phyloP scores from a whole-genome alignment of 2,888 invertebrate genomes.

The Synanthedon formicaeformis region DNA sequence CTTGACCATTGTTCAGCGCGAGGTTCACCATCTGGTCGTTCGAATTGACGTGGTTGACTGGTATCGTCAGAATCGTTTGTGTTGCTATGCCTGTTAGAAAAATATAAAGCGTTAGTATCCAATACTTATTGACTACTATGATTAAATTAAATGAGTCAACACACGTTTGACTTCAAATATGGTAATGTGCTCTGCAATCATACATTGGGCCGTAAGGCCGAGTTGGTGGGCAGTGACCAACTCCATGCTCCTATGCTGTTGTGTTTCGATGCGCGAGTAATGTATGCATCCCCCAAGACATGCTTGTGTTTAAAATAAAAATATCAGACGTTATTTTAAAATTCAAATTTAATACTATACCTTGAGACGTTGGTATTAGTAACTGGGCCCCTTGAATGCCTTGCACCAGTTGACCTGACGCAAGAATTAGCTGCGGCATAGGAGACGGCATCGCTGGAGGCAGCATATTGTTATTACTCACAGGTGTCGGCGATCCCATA shows the following conservation, averaged over 20 bases:
- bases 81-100: constrained; percentile 84
- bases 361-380: constrained; percentile 95
- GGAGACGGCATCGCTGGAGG: constrained; percentile 75
- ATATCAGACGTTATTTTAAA: too few species aligned
- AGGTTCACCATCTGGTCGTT: constrained; percentile 82
- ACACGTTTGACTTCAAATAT: too few species aligned
- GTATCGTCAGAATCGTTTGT: constrained; percentile 95
- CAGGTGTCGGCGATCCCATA: constrained; percentile 59
- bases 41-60: constrained; percentile 88
- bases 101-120: constrained; percentile 1
- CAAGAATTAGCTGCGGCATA: constrained; percentile 92
- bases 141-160: too few species aligned
- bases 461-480: constrained; percentile 68
- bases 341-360: constrained; percentile 47
- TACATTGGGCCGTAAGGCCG: too few species aligned
- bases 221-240: too few species aligned
- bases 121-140: neutral
- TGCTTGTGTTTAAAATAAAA: too few species aligned
- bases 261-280: too few species aligned
- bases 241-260: too few species aligned
- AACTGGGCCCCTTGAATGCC: constrained; percentile 95
- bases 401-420: constrained; percentile 91
- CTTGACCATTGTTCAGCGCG: constrained; percentile 87
- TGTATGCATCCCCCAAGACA: too few species aligned
- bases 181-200: too few species aligned